Evolutionary conservation across 2,888 invertebrate genomes (phyloP).

Genomic region (Bimastos eiseni): DNA sequence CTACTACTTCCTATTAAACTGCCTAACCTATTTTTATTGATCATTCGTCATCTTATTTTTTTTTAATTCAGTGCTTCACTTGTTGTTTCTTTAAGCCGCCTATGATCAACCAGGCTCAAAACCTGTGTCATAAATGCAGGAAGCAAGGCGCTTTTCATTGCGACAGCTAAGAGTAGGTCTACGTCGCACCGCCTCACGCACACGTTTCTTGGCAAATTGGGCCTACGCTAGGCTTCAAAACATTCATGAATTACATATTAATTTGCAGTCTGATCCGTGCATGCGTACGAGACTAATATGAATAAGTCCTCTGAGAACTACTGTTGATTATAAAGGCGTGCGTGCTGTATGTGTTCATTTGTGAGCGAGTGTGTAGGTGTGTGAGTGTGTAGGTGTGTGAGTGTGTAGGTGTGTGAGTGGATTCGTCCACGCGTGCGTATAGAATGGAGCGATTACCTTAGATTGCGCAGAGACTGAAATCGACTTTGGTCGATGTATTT

Average conservation of each 20-base stretch:
- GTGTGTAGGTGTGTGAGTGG: too few relatives aligned
- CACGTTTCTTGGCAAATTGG: neutral
- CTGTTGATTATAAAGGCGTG: neutral
- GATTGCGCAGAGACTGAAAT: neutral
- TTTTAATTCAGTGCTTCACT: neutral
- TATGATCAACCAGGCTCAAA: neutral
- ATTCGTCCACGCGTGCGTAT: neutral
- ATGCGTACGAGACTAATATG: too few relatives aligned
- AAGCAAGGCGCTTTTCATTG: neutral
- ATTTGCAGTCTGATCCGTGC: too few relatives aligned
- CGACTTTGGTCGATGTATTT: neutral
- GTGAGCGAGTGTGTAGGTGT: too few relatives aligned
- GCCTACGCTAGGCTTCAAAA: too few relatives aligned
- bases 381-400: neutral
- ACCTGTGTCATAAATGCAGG: neutral
- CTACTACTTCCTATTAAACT: neutral
- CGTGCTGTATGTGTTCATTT: too few relatives aligned
- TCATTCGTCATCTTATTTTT: neutral
- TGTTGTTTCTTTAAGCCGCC: neutral
- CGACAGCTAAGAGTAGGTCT: neutral
- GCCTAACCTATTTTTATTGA: neutral
- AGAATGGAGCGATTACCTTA: neutral
- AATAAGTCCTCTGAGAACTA: neutral
- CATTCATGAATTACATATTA: too few relatives aligned
- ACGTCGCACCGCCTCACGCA: neutral